These are phyloP conservation scores for Tortricodes alternella DNA, from an alignment of 2,888 invertebrate species.

Conservation along the genomic window DNA sequence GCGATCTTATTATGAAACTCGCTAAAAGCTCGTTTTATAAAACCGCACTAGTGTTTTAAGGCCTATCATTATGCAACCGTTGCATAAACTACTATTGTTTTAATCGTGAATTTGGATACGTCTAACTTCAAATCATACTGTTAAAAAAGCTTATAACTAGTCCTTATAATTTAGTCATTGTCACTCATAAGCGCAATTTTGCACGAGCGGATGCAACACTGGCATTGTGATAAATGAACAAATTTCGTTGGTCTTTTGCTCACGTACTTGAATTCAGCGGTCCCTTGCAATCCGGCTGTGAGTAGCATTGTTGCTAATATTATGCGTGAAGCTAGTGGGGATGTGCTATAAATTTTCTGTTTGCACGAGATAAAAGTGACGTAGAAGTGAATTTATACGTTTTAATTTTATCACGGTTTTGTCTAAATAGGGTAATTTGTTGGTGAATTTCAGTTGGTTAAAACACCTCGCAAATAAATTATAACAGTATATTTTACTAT, in stretches of 20 bases:
- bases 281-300: conserved; percentile 16
- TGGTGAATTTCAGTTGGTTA: neutral
- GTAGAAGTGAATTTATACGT: conserved; percentile 3
- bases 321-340: conserved; percentile 20
- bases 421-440: neutral
- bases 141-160: neutral
- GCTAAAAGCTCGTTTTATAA: no score
- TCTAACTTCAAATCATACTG: neutral
- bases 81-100: no score
- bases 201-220: conserved; percentile 8
- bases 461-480: no score
- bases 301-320: conserved; percentile 25
- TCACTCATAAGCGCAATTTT: conserved; percentile 17
- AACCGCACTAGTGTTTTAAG: no score
- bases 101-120: no score
- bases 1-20: no score
- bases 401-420: neutral
- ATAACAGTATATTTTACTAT: no score
- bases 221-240: conserved; percentile 13
- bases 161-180: conserved; percentile 7
- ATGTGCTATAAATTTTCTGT: conserved; percentile 19
- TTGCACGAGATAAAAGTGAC: conserved; percentile 15
- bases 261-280: conserved; percentile 21
- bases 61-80: no score
- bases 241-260: conserved; percentile 21